Base-by-base conservation (phyloP, 2,888 invertebrate genomes). In the Xanthorhoe designata region DNA sequence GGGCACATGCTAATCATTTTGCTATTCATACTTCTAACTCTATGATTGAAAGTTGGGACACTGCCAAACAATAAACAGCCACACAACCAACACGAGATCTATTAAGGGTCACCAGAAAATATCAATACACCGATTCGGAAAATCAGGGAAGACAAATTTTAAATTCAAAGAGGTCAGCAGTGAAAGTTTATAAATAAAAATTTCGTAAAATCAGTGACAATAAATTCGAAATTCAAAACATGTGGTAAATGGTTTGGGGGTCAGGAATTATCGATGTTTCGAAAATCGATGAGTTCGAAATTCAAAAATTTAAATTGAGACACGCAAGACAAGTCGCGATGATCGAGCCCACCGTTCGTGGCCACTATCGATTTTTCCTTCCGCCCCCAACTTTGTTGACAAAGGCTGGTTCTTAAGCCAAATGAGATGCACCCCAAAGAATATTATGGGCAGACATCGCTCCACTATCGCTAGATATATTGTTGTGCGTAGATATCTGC, bases 341-440 rank as follows among this genome's bases (percentile, higher is more conserved):
- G 90, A 90, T 89, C 86, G 83, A 80, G 81, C 83, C 81, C 79
- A 82, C 73, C 47, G 87, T 83, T 85, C 86, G 90, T 81, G 89
- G 89, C 83, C 81, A 87, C 79, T 92, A 92, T 93, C 91, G 93
- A 92, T 92, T 92, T 92, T 92, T 87, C 86, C 85, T 81, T 81
- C 85, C 88, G 81, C 88, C 92, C 92, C 91, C 88, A 88, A 88
- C 85, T 88, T 89, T 92, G 92, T 93, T 93, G 92, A 93, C 92
- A 93, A 92, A 92, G 93, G 91, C 91, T 89, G 90, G 92, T 92
- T 92, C 93, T 92, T 92, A 92, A 89, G 88, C 91, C 90, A 92
- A 93, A 93, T 93, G 92, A 93, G 93, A 93, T 93, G 92, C 92
- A 93, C 92, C 92, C 92, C 88, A 91, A 92, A 93, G 92, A 91